Percentiles rank a stretch among this genome's conserved stretches.
These are phyloP conservation scores for Cryptotis parvus DNA, from an alignment of 2,113 vertebrate species.

Conservation along the genomic window DNA sequence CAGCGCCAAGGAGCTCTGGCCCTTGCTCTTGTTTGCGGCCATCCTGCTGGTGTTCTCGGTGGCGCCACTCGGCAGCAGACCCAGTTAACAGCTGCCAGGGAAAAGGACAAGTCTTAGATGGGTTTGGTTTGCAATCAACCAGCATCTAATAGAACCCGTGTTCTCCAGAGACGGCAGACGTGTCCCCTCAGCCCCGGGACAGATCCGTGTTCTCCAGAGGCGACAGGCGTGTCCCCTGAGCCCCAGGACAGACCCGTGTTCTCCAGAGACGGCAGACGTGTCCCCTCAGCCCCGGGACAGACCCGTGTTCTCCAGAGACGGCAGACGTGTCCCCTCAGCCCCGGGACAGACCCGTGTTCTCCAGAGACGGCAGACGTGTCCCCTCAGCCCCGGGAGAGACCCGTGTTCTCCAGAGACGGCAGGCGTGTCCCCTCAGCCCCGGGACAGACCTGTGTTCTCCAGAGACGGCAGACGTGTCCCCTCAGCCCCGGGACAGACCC, in stretches of 20 bases:
- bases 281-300: not conserved
- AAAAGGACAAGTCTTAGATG: conserved; percentile 46
- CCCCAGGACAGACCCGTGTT: no score
- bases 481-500: no score
- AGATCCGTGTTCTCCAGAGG: no score
- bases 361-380: no score
- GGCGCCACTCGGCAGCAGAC: conserved; percentile 23
- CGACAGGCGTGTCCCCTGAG: no score
- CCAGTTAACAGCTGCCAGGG: conserved; percentile 73
- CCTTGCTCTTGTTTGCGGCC: conserved; percentile 90
- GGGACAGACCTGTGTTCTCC: no score
- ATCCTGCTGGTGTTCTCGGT: conserved; percentile 78
- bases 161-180: not conserved
- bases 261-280: not conserved
- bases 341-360: not conserved
- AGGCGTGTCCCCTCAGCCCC: no score
- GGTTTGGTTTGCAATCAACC: not conserved
- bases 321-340: not conserved
- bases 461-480: no score
- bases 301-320: not conserved
- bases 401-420: no score
- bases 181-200: no score
- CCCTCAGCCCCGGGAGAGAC: no score
- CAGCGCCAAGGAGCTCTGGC: conserved; percentile 90
- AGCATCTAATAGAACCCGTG: not conserved